Evolutionary conservation across 2,888 invertebrate genomes (phyloP).

Genomic region (Phasia obesa): DNA sequence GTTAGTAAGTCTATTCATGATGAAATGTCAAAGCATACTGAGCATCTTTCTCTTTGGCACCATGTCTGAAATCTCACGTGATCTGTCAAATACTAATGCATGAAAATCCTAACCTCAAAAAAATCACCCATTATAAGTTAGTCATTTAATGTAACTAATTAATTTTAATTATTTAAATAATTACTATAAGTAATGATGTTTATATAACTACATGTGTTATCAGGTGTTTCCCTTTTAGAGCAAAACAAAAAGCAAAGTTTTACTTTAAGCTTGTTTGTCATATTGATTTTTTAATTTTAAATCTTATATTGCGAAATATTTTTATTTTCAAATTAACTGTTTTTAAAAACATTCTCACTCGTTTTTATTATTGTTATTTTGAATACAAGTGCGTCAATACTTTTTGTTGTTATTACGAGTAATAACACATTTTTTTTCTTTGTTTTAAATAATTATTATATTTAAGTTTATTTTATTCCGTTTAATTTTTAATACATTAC

Average conservation of each 20-base stretch:
- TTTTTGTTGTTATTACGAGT: conserved; percentile 49
- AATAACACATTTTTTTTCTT: conserved; percentile 6
- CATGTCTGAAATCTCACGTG: too few species aligned
- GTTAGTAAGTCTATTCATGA: too few species aligned
- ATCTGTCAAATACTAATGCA: too few species aligned
- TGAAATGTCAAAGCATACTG: too few species aligned
- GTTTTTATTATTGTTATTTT: conserved; percentile 7
- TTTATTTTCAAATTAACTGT: conserved; percentile 19
- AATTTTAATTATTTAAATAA: conserved; percentile 53
- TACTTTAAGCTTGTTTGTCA: too few species aligned
- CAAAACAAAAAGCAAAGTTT: neutral
- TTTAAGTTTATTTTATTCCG: too few species aligned
- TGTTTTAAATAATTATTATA: neutral
- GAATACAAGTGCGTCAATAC: conserved; percentile 45
- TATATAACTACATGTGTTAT: neutral
- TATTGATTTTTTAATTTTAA: too few species aligned
- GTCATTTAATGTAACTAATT: conserved; percentile 39
- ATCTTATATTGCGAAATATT: neutral
- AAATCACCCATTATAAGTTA: conserved; percentile 5
- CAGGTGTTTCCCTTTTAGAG: conserved; percentile 42
- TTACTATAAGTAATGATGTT: conserved; percentile 9
- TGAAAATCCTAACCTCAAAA: too few species aligned
- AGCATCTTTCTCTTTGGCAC: too few species aligned
- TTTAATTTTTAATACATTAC: too few species aligned
- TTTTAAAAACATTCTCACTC: conserved; percentile 1